Evolutionary conservation across 1,140 invertebrate species (phyloP).

Genomic region (Euura saliciscinereae): DNA sequence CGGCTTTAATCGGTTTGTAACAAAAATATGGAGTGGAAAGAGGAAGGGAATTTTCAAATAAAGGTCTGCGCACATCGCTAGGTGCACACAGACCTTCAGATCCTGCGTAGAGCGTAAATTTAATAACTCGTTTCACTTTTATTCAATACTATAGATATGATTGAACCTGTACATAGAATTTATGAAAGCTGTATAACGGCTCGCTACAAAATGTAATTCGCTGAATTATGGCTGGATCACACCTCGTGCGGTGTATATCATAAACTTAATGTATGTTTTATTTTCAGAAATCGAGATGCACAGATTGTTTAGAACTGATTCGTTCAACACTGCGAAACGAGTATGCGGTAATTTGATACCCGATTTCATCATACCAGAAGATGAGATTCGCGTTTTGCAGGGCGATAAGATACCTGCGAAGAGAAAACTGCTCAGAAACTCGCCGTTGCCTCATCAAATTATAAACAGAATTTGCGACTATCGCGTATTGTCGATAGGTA

Average conservation of each 20-base stretch:
- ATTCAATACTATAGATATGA: neutral
- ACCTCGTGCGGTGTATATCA: neutral
- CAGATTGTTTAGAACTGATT: constrained; percentile 64
- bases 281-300: constrained; percentile 65
- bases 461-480: constrained; percentile 41
- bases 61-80: too few species aligned
- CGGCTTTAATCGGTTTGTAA: constrained; percentile 62
- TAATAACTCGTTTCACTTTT: neutral
- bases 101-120: constrained; percentile 26
- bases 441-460: constrained; percentile 41
- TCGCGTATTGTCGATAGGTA: constrained; percentile 43
- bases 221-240: too few species aligned
- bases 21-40: neutral
- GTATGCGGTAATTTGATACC: constrained; percentile 23
- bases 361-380: constrained; percentile 31
- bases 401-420: constrained; percentile 32
- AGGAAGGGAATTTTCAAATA: too few species aligned
- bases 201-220: neutral
- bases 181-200: neutral
- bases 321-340: constrained; percentile 58
- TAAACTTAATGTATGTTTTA: constrained; percentile 10
- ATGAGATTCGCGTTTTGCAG: constrained; percentile 45
- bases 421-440: constrained; percentile 44
- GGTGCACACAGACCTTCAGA: too few species aligned
- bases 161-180: constrained; percentile 17